Conservation (phyloP, 2,113 vertebrate genomes). For the Reinhardtius hippoglossoides region DNA sequence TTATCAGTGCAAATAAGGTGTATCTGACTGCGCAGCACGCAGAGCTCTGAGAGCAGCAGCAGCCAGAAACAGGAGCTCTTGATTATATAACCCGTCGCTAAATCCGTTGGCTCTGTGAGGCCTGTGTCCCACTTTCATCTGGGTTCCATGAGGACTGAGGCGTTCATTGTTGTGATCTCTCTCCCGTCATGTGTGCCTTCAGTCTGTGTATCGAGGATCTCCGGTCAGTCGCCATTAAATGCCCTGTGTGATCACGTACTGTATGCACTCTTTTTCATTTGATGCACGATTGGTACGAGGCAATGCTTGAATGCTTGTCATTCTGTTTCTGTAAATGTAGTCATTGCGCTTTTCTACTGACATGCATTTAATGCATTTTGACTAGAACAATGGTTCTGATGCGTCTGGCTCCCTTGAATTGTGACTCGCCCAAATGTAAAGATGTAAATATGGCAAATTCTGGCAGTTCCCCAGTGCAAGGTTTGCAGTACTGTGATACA, state of each 20-base stretch:
- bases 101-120: slow-evolving; percentile 49
- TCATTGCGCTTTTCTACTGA: slow-evolving; percentile 24
- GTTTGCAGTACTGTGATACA: slow-evolving; percentile 35
- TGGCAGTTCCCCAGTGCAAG: slow-evolving; percentile 16
- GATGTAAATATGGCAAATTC: slow-evolving; percentile 19
- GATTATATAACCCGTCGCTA: slow-evolving; percentile 63
- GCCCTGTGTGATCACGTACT: slow-evolving; percentile 53
- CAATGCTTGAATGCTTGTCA: slow-evolving; percentile 31
- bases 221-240: slow-evolving; percentile 88
- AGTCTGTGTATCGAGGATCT: slow-evolving; percentile 96
- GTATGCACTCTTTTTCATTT: slow-evolving; percentile 57
- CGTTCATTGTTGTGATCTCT: slow-evolving; percentile 74
- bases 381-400: slow-evolving; percentile 10
- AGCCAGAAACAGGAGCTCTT: slow-evolving; percentile 37
- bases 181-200: slow-evolving; percentile 71
- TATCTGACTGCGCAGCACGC: not conserved
- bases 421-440: slow-evolving; percentile 16
- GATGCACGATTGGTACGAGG: slow-evolving; percentile 46
- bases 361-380: slow-evolving; percentile 50
- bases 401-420: slow-evolving; percentile 2
- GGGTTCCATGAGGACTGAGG: slow-evolving; percentile 52
- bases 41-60: slow-evolving; percentile 27
- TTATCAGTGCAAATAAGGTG: slow-evolving; percentile 12
- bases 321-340: slow-evolving; percentile 11
- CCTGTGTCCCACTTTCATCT: slow-evolving; percentile 58